A percentile compares a stretch with the other conserved stretches of the same genome.
phyloP scores from a whole-genome alignment of 92 coral and sea anemone genomes.

The Palythoa grandis region DNA sequence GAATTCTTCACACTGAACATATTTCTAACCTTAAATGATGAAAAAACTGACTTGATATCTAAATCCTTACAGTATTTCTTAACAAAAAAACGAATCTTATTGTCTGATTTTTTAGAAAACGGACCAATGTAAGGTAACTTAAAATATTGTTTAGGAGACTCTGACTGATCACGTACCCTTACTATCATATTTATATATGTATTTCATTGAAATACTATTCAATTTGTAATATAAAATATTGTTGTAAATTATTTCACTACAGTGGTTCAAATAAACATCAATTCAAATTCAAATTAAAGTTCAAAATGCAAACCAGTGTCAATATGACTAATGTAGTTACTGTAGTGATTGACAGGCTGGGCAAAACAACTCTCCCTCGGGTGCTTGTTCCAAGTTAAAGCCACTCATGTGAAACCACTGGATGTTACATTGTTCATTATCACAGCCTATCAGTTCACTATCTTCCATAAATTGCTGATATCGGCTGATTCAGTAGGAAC shows the following conservation, averaged over 20 bases:
- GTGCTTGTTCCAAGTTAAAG: slow-evolving; percentile 41
- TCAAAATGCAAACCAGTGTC: slow-evolving; percentile 5
- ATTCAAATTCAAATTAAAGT: neutral
- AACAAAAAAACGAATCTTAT: too few relatives aligned
- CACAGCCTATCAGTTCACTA: slow-evolving; percentile 64
- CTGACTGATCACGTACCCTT: too few relatives aligned
- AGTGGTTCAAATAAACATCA: neutral
- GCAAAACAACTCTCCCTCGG: slow-evolving; percentile 61
- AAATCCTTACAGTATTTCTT: too few relatives aligned
- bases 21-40: too few relatives aligned
- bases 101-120: too few relatives aligned
- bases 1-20: too few relatives aligned
- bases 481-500: slow-evolving; percentile 20
- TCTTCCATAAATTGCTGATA: slow-evolving; percentile 50
- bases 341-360: slow-evolving; percentile 45
- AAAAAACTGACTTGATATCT: too few relatives aligned
- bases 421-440: slow-evolving; percentile 50
- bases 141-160: too few relatives aligned
- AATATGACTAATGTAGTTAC: slow-evolving; percentile 16
- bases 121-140: too few relatives aligned
- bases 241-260: neutral
- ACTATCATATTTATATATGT: too few relatives aligned
- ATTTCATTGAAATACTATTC: too few relatives aligned
- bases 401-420: slow-evolving; percentile 63
- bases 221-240: neutral